Evolutionary conservation across 64 coral and sea anemone species (phyloP).

Genomic region (Stylophora pistillata): DNA sequence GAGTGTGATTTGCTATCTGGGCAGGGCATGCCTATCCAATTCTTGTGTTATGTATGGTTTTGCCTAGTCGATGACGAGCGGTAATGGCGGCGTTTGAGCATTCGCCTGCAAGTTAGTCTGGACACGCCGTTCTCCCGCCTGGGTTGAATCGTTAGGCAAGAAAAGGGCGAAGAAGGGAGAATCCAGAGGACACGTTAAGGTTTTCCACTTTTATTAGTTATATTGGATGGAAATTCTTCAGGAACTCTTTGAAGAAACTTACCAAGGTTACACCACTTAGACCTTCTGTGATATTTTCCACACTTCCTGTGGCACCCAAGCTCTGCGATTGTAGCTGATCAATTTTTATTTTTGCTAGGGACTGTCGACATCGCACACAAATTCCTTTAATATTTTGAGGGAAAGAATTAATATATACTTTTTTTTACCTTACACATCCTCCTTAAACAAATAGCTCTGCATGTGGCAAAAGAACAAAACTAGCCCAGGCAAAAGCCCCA

Average conservation of each 20-base stretch:
- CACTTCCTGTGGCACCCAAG: too few species aligned
- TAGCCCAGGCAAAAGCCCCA: constrained; percentile 20
- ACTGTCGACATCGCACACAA: constrained; percentile 55
- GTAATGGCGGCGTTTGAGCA: background rate
- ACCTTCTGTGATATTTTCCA: constrained; percentile 1
- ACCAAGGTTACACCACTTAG: constrained; percentile 47
- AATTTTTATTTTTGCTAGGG: background rate
- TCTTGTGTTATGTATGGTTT: constrained; percentile 44
- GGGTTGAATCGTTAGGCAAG: constrained; percentile 7
- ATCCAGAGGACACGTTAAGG: background rate
- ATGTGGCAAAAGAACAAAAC: constrained; percentile 25
- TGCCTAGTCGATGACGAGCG: constrained; percentile 8
- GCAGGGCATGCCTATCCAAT: too few species aligned
- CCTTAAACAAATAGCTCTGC: constrained; percentile 29
- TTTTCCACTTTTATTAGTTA: constrained; percentile 32
- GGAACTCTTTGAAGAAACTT: constrained; percentile 39
- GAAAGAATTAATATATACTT: background rate
- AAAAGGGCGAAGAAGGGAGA: constrained; percentile 21
- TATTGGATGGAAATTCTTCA: too few species aligned
- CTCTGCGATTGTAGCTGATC: too few species aligned
- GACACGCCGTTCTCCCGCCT: constrained; percentile 4
- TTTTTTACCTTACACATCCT: background rate
- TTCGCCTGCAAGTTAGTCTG: constrained; percentile 9
- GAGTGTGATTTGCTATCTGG: too few species aligned
- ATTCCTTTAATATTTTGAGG: constrained; percentile 44